Evolutionary conservation across 2,888 invertebrate species (phyloP).

Genomic region (Automeris io): DNA sequence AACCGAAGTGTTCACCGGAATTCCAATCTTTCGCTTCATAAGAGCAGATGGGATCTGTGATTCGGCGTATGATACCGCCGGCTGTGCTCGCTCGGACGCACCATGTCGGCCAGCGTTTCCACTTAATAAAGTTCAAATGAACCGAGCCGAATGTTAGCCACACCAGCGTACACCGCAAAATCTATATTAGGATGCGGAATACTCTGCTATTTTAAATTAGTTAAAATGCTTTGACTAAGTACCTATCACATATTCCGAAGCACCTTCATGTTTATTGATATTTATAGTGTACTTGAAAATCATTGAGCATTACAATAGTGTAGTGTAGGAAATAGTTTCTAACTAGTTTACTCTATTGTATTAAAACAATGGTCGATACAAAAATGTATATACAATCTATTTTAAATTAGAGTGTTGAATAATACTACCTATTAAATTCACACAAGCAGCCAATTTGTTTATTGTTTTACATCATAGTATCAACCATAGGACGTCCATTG

Average conservation of each 20-base stretch:
- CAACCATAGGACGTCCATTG: too few species aligned
- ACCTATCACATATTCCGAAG: not conserved
- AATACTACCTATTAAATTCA: too few species aligned
- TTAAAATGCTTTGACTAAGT: slow-evolving; percentile 11
- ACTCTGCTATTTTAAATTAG: slow-evolving; percentile 27
- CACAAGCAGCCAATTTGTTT: too few species aligned
- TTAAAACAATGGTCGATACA: too few species aligned
- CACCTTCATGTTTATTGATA: not conserved
- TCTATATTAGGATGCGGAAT: slow-evolving; percentile 33
- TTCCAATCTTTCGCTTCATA: slow-evolving; percentile 29
- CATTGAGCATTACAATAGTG: too few species aligned
- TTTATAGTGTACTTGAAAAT: too few species aligned
- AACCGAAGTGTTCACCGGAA: slow-evolving; percentile 17
- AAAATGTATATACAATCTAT: too few species aligned
- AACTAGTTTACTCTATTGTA: too few species aligned
- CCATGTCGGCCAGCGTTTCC: slow-evolving; percentile 43
- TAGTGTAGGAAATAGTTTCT: too few species aligned
- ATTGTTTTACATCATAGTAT: too few species aligned
- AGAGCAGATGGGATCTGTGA: slow-evolving; percentile 26
- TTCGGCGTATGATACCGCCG: slow-evolving; percentile 19
- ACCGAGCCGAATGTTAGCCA: slow-evolving; percentile 53
- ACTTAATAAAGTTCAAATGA: slow-evolving; percentile 63
- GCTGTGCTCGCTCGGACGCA: slow-evolving; percentile 25
- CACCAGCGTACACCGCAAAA: slow-evolving; percentile 31
- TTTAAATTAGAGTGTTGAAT: too few species aligned